A percentile compares a stretch with the other conserved stretches of the same genome.
Evolutionary conservation across 2,888 invertebrate species (phyloP).

Genomic region (Anorthoa munda): DNA sequence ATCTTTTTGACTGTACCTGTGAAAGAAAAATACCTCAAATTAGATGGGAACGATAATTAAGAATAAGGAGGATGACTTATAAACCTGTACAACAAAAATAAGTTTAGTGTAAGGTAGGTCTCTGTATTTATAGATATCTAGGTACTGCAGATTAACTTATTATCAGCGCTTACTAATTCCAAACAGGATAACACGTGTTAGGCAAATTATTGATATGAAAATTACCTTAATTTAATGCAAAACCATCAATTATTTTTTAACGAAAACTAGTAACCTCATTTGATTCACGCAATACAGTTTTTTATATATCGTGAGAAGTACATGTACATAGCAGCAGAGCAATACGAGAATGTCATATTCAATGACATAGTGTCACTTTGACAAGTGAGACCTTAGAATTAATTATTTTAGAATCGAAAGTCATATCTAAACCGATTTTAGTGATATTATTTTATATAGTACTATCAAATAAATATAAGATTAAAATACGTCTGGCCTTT

Average conservation of each 20-base stretch:
- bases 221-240: slow-evolving; percentile 4
- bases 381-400: slow-evolving; percentile 68
- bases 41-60: background rate
- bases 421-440: slow-evolving; percentile 38
- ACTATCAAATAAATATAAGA: slow-evolving; percentile 12
- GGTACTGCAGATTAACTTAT: background rate
- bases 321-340: background rate
- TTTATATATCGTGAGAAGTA: slow-evolving; percentile 16
- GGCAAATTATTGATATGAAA: slow-evolving; percentile 20
- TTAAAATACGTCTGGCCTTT: slow-evolving; percentile 21
- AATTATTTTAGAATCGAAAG: slow-evolving; percentile 61
- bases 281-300: slow-evolving; percentile 32
- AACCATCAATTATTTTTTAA: slow-evolving; percentile 4
- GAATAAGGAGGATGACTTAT: background rate
- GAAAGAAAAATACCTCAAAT: background rate
- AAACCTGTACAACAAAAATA: background rate
- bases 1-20: background rate
- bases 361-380: slow-evolving; percentile 66
- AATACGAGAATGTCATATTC: slow-evolving; percentile 48
- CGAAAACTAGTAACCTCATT: slow-evolving; percentile 21
- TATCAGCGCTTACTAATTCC: background rate
- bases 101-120: background rate
- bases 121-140: background rate
- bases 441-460: slow-evolving; percentile 24
- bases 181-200: slow-evolving; percentile 13